Evolutionary conservation across 2,888 invertebrate species (phyloP), one percentile per base, ranked within the genome.

Genomic region (Nebria brevicollis): DNA sequence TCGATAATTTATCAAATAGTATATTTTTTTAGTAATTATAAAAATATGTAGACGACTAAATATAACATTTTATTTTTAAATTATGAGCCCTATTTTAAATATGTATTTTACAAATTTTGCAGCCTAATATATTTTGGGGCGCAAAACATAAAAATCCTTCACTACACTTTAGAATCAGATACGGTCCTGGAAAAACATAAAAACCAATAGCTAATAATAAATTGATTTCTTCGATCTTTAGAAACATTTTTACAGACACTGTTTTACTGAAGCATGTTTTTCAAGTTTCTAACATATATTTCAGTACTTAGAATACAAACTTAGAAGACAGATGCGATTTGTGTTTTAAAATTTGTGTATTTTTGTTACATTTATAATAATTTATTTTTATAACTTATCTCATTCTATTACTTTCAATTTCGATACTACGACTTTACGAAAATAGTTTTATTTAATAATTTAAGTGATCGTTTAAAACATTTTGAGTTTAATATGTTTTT

Each of bases 351-450:
- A 54, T 13, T 54, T 76, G 77, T 77, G 66, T 41, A 66, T 66
- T 76, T 41, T 75, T 34, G 11, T n/a, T 20, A 76, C 76, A 66
- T 66, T 76, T 76, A 43, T 20, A 66, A 41, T 42, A 73, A 72
- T 43, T 73, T 54, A 26, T 43, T 20, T 41, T 77, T 77, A 5
- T 72, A 41, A 66, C 43, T 42, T 77, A 70, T 92, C 94, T 94
- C 34, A 5, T 34, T 34, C 34, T 34, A 34, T 34, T 34, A 34
- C 2, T 34, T 34, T 34, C 4, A 34, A 34, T 34, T 34, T 34
- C 5, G 34, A 34, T 34, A 34, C 34, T 34, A 34, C 34, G 34
- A 34, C 34, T 0, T 34, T 34, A 34, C 34, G 34, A 34, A 34
- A 34, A 34, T 5, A 34, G 1, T 34, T 34, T 34, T 34, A 34